Percentiles rank a stretch among this genome's conserved stretches.
Evolutionary conservation across 1,140 invertebrate species (phyloP).

Genomic region (Halictus rubicundus): DNA sequence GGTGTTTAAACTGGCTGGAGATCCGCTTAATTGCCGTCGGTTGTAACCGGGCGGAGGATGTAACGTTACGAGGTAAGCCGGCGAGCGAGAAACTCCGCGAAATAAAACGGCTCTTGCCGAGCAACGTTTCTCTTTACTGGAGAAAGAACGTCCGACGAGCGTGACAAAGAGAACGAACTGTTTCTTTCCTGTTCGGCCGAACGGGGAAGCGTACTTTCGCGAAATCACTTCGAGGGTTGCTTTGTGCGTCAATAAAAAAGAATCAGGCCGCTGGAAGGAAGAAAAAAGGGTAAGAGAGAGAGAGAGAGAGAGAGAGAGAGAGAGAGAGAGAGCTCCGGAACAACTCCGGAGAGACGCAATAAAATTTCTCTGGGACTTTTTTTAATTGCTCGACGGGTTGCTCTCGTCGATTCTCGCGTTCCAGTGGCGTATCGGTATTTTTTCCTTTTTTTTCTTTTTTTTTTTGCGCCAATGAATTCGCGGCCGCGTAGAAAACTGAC

Average conservation of each 20-base stretch:
- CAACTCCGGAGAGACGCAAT: background rate
- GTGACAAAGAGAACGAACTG: background rate
- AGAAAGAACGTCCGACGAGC: background rate
- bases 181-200: background rate
- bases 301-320: too few species aligned
- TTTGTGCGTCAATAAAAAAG: background rate
- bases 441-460: background rate
- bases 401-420: background rate
- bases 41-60: background rate
- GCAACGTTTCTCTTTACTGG: background rate
- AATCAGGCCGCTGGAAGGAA: background rate
- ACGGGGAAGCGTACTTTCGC: background rate
- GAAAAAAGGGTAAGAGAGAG: background rate
- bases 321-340: background rate
- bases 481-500: background rate
- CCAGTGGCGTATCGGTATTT: background rate
- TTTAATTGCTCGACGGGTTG: background rate
- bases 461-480: background rate
- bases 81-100: background rate
- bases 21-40: background rate
- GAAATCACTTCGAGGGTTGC: conserved; percentile 1
- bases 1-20: background rate
- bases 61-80: background rate
- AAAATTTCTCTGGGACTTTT: conserved; percentile 9
- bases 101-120: background rate